These are phyloP conservation scores for Leucania comma DNA, from an alignment of 2,888 invertebrate species.

Conservation along the genomic window DNA sequence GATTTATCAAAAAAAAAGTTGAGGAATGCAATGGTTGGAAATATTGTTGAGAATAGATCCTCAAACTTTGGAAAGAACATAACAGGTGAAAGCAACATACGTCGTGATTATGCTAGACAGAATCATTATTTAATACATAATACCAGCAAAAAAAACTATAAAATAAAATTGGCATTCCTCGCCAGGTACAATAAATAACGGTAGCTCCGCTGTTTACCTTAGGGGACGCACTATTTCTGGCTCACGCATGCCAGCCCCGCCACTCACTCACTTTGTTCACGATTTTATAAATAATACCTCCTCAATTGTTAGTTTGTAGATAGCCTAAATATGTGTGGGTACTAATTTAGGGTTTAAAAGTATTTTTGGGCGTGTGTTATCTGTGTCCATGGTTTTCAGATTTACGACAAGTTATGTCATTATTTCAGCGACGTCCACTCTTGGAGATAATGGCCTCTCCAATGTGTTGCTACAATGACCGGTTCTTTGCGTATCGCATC, in stretches of 20 bases:
- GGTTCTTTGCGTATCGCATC: no score
- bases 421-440: no score
- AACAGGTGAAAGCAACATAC: neutral
- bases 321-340: conserved; percentile 17
- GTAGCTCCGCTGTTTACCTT: conserved; percentile 63
- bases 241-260: conserved; percentile 65
- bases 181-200: conserved; percentile 64
- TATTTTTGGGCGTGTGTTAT: conserved; percentile 7
- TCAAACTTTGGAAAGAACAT: neutral
- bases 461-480: no score
- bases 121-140: neutral
- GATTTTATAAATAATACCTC: conserved; percentile 62
- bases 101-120: neutral
- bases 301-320: conserved; percentile 36
- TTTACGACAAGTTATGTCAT: neutral
- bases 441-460: no score
- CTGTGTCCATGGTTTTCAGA: neutral
- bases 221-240: conserved; percentile 64
- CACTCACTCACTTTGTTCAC: conserved; percentile 46
- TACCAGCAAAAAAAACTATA: conserved; percentile 8
- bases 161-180: conserved; percentile 59
- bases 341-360: neutral
- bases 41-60: neutral
- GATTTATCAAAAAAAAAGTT: no score
- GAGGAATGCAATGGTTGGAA: no score